phyloP scores from a whole-genome alignment of 2,113 vertebrate genomes.

The Pipa parva region DNA sequence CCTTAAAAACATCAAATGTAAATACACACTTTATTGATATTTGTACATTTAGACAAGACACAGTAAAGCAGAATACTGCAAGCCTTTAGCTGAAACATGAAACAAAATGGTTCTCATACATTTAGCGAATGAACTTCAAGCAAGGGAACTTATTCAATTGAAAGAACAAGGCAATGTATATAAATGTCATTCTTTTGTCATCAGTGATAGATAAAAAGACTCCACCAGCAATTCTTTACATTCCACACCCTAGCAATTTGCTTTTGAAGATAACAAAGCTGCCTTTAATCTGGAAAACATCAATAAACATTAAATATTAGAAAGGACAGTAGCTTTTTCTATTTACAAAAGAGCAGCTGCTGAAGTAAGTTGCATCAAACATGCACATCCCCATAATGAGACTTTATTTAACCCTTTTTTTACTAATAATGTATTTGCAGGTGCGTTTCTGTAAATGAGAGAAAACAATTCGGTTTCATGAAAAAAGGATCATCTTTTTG shows the following conservation, averaged over 20 bases:
- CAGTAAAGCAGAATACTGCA: no score
- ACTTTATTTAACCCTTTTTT: no score
- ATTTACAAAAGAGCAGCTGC: not conserved
- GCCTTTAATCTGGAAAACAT: constrained; percentile 18
- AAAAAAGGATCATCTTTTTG: no score
- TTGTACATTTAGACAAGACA: no score
- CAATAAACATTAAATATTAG: constrained; percentile 4
- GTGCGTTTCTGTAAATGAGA: no score
- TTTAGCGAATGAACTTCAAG: constrained; percentile 7
- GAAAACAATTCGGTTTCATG: no score
- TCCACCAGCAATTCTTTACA: constrained; percentile 3
- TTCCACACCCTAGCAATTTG: constrained; percentile 7
- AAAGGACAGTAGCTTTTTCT: not conserved
- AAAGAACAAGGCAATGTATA: not conserved
- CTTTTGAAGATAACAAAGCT: constrained; percentile 13
- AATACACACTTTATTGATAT: no score
- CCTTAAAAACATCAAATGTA: no score
- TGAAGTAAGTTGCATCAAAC: not conserved
- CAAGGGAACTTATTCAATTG: constrained; percentile 10
- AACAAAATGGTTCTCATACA: not conserved
- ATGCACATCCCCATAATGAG: not conserved
- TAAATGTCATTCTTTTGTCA: constrained; percentile 4
- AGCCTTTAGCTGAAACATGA: not conserved
- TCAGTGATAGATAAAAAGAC: constrained; percentile 14
- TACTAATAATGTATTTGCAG: no score